Percentiles rank a stretch among this genome's conserved stretches.
phyloP scores from a whole-genome alignment of 2,113 vertebrate genomes.

The Stomatorhinus ivindoensis region DNA sequence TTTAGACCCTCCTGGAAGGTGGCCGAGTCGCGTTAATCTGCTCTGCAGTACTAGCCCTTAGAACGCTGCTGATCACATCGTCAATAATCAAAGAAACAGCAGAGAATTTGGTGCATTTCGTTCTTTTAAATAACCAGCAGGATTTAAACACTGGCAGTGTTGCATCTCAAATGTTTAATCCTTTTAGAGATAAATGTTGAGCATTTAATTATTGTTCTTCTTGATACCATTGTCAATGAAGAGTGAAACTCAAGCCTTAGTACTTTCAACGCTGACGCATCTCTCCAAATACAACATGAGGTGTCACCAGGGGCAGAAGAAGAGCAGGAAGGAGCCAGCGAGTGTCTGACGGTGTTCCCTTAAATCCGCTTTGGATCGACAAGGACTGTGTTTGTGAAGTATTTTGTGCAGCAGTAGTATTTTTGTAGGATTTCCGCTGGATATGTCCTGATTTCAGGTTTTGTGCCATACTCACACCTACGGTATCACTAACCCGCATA shows the following conservation, averaged over 20 bases:
- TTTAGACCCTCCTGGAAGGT: neutral
- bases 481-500: neutral
- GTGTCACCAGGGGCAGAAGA: neutral
- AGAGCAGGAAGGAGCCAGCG: neutral
- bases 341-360: neutral
- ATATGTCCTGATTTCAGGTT: neutral
- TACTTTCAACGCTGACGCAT: neutral
- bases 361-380: neutral
- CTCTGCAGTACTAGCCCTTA: constrained; percentile 51
- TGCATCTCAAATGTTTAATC: neutral
- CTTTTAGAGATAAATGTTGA: neutral
- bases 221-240: neutral
- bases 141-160: neutral
- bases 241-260: neutral
- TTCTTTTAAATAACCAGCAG: neutral
- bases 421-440: neutral
- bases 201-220: neutral
- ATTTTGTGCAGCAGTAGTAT: neutral
- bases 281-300: neutral
- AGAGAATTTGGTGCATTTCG: neutral
- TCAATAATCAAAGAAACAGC: constrained; percentile 1
- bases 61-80: constrained; percentile 38
- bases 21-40: neutral
- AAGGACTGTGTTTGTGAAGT: neutral
- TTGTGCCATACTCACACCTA: neutral